phyloP scores from a whole-genome alignment of 1,140 invertebrate species.

The Ooceraea biroi region DNA sequence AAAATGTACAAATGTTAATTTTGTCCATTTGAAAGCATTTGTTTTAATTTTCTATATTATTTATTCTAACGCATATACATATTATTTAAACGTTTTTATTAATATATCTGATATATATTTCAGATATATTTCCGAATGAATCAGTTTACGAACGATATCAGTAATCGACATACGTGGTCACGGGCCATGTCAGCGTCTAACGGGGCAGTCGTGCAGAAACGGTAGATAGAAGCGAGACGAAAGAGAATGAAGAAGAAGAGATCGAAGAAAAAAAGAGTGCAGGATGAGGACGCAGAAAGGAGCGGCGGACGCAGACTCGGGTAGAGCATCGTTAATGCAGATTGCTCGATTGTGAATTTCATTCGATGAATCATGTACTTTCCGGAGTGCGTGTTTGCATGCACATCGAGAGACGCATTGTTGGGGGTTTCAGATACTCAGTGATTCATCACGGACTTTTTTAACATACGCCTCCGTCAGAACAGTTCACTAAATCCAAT shows the following conservation, averaged over 20 bases:
- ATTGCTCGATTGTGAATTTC: slow-evolving; percentile 68
- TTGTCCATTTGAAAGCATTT: not conserved
- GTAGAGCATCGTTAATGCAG: slow-evolving; percentile 74
- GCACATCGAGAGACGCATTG: slow-evolving; percentile 71
- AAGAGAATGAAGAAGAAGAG: slow-evolving; percentile 11
- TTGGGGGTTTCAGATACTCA: slow-evolving; percentile 17
- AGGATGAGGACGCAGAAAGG: slow-evolving; percentile 9
- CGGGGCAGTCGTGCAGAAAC: slow-evolving; percentile 61
- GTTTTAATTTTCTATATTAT: not conserved
- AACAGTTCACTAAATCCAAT: slow-evolving; percentile 4
- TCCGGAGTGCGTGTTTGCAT: slow-evolving; percentile 80
- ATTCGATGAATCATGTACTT: slow-evolving; percentile 80
- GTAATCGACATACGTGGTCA: slow-evolving; percentile 43
- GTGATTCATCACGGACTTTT: slow-evolving; percentile 63
- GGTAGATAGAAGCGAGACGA: not conserved
- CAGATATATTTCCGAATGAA: slow-evolving; percentile 11
- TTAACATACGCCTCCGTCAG: not conserved
- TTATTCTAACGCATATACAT: not conserved
- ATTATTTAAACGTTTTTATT: not conserved
- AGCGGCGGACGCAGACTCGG: slow-evolving; percentile 60
- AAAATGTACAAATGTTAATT: not conserved
- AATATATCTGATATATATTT: too few relatives aligned
- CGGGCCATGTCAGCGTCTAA: slow-evolving; percentile 60
- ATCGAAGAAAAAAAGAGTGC: not conserved
- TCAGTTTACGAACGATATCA: slow-evolving; percentile 40